phyloP scores from a whole-genome alignment of 2,888 invertebrate species.

The Athalia rosae region DNA sequence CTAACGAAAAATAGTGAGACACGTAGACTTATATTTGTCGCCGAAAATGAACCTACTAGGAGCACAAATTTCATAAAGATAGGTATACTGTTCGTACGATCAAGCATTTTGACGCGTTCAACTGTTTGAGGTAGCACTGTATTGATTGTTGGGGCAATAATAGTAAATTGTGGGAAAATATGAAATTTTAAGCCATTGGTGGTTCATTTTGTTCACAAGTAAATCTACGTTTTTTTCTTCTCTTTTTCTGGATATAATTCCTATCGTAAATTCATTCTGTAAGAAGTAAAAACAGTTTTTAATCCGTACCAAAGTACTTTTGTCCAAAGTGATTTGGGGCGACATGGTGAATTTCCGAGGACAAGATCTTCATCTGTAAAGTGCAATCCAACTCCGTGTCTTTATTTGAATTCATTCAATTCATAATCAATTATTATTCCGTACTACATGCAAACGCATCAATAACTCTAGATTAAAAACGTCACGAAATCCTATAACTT shows the following conservation, averaged over 20 bases:
- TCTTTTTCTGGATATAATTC: not conserved
- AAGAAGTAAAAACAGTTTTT: slow-evolving; percentile 56
- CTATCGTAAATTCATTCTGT: slow-evolving; percentile 30
- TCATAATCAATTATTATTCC: not conserved
- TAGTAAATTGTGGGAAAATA: slow-evolving; percentile 1
- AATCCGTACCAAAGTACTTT: slow-evolving; percentile 99
- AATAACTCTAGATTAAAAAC: no score
- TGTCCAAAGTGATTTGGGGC: slow-evolving; percentile 99
- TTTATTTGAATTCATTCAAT: slow-evolving; percentile 6
- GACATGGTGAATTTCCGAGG: slow-evolving; percentile 95
- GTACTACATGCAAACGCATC: no score
- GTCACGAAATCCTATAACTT: not conserved
- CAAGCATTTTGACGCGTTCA: slow-evolving; percentile 4
- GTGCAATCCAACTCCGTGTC: slow-evolving; percentile 30
- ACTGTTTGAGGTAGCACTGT: slow-evolving; percentile 32
- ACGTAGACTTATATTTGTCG: slow-evolving; percentile 24
- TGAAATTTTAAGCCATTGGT: slow-evolving; percentile 51
- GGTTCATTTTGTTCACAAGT: slow-evolving; percentile 52
- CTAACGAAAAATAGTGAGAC: slow-evolving; percentile 19
- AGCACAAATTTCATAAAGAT: not conserved
- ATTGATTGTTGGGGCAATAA: slow-evolving; percentile 15
- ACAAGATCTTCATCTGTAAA: slow-evolving; percentile 91
- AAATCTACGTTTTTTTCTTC: slow-evolving; percentile 35
- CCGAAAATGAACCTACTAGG: slow-evolving; percentile 38
- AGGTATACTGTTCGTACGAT: slow-evolving; percentile 6